Evolutionary conservation across 2,113 vertebrate genomes (phyloP), one percentile per base, ranked within the genome.

Genomic region (Pipa parva): DNA sequence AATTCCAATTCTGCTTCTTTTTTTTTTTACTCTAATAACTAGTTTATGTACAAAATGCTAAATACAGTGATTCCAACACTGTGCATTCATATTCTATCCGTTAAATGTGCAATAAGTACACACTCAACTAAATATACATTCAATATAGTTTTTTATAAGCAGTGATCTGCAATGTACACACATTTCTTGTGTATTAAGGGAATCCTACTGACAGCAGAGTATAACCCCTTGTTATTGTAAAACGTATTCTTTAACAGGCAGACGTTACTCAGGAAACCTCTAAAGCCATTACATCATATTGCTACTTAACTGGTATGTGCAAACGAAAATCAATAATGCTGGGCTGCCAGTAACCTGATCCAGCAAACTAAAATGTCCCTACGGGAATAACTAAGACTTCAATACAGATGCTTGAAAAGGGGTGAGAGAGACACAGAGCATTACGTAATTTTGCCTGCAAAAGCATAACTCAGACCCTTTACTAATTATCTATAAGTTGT

Each of bases 311-410:
- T 24, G 24, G 31, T 28, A 11, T 25, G 25, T 22, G 36, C 62
- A 31, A 20, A 24, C 39, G 20, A 31, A 69, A 42, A 69, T 69
- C 65, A 52, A 69, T 69, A 31, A 27, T 36, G 39, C 55, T 31
- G 26, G 50, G 56, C 55, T 48, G 42, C 45, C 6, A 21, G 46
- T 57, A 58, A 50, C 36, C 42, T 59, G 37, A 59, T 50, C 58
- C 57, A 24, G 59, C 42, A 59, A 68, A 59, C 29, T 17, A 6
- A 33, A 59, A 55, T 50, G 25, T 42, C 33, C 57, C 65, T 8
- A n/a, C 4, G 45, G 64, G 64, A 24, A 51, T 58, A 50, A 59
- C 51, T 45, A 50, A 15, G 26, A 37, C 28, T n/a, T 45, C 33
- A 36, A 48, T 45, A 11, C 56, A 59, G 64, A 50, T 39, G 18